A percentile compares a stretch with the other conserved stretches of the same genome.
These are phyloP conservation scores for Danio tinwini DNA, from an alignment of 2,797 vertebrate genomes.

Conservation along the genomic window DNA sequence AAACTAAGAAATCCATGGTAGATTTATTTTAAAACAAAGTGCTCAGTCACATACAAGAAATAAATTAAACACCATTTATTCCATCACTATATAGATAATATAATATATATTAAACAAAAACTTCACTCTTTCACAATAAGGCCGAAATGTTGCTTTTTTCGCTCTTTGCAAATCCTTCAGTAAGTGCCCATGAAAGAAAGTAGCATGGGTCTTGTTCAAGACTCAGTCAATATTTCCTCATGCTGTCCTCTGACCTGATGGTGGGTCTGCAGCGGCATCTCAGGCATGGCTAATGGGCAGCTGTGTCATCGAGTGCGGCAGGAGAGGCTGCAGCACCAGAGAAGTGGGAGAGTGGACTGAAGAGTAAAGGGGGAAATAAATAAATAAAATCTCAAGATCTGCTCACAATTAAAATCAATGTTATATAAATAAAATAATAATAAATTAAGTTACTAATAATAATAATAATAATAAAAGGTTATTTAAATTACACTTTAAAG, in stretches of 20 bases:
- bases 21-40: constrained; percentile 86
- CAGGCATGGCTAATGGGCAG: constrained; percentile 90
- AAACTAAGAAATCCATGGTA: constrained; percentile 53
- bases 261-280: constrained; percentile 57
- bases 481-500: too few relatives aligned
- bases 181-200: constrained; percentile 42
- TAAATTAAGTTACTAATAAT: too few relatives aligned
- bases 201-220: constrained; percentile 49
- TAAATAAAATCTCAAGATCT: background rate
- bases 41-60: constrained; percentile 86
- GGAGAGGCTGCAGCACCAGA: constrained; percentile 88
- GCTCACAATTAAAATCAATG: background rate
- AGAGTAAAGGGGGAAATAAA: constrained; percentile 48
- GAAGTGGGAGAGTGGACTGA: constrained; percentile 88
- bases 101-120: constrained; percentile 66
- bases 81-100: constrained; percentile 60
- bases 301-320: constrained; percentile 89
- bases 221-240: constrained; percentile 46
- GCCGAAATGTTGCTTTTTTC: constrained; percentile 41
- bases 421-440: too few relatives aligned
- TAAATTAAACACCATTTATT: constrained; percentile 89
- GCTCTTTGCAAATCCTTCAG: constrained; percentile 56
- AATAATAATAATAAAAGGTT: too few relatives aligned
- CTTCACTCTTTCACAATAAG: constrained; percentile 51
- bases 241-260: constrained; percentile 41